A percentile compares a stretch with the other conserved stretches of the same genome.
These are phyloP conservation scores for Eucera pruinosa DNA, from an alignment of 2,888 invertebrate genomes.

Conservation along the genomic window DNA sequence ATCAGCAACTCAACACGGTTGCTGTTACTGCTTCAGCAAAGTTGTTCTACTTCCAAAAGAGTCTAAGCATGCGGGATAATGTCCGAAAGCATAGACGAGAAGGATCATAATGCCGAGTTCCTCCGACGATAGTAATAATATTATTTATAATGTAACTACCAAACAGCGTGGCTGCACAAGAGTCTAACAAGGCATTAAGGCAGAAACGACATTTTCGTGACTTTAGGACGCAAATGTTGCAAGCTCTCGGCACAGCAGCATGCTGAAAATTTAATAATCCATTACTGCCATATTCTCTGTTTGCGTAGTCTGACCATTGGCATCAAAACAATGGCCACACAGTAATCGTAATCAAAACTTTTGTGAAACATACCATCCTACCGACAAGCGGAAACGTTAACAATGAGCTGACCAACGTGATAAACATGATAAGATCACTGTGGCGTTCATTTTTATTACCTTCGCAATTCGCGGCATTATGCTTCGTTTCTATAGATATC, in stretches of 20 bases:
- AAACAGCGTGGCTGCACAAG: conserved; percentile 15
- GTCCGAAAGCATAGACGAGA: conserved; percentile 13
- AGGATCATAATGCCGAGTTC: conserved; percentile 30
- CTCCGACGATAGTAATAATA: conserved; percentile 29
- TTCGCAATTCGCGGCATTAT: background rate
- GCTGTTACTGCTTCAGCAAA: background rate
- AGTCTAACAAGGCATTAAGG: conserved; percentile 54
- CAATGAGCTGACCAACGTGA: background rate
- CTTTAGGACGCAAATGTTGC: conserved; percentile 45
- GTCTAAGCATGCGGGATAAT: conserved; percentile 7
- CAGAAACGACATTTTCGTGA: conserved; percentile 55
- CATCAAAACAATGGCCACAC: conserved; percentile 32
- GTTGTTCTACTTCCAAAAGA: conserved; percentile 8
- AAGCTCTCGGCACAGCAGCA: conserved; percentile 31
- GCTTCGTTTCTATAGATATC: too few relatives aligned
- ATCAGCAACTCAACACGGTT: conserved; percentile 1
- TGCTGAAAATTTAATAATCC: conserved; percentile 60
- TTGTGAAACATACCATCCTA: conserved; percentile 17
- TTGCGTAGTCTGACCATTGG: conserved; percentile 30
- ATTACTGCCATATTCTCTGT: conserved; percentile 36
- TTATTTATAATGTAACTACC: conserved; percentile 58
- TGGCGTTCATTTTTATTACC: conserved; percentile 41
- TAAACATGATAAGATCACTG: conserved; percentile 19
- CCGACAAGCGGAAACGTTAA: background rate
- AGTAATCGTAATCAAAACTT: conserved; percentile 54